Base-by-base conservation (phyloP, 2,888 invertebrate genomes). In the Lagria hirta region DNA sequence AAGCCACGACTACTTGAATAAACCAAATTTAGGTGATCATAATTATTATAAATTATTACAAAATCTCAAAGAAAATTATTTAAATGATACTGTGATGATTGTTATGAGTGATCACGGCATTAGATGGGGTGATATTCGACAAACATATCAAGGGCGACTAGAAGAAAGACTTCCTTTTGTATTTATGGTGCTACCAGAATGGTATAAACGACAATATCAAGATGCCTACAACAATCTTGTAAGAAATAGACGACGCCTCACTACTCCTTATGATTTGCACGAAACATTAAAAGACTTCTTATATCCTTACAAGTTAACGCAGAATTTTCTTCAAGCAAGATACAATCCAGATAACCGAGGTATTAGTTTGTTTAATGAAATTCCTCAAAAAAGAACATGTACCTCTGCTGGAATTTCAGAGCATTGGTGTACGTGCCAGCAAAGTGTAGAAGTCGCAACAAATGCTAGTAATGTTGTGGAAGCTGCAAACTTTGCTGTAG, bases 361-460 rank as follows among this genome's bases (percentile, higher is more conserved):
- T 2, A 81, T 86, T 4, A 92, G 92, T 67, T 75, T 91, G 29
- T 92, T 95, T 66, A 69, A 83, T 13, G 79, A 82, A 1, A 77
- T 95, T 45, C 83, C 88, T 0, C 68, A 65, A 21, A 76, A 79
- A 38, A 75, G 95, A 26, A 88, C 86, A 0, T 96, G 95, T 64
- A 74, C 78, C 32, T 73, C 76, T 46, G 93, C 94, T 0, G 82
- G 76, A 1, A 89, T 96, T 43, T 81, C 83, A 0, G 81, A 84
- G 14, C 88, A 92, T 65, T 95, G 88, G 86, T 95, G 95, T 68
- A 87, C 90, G 12, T 95, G 95, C 55, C 86, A 89, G 61, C 78
- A 78, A 43, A 81, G 81, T 35, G 72, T 71, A 32, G 76, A 79
- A 51, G 62, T 88, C 10, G 64, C 75, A 0, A 70, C 72, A 0